Percentiles rank a stretch among this genome's conserved stretches.
phyloP scores from a whole-genome alignment of 2,113 vertebrate species.

The Caranx ignobilis region DNA sequence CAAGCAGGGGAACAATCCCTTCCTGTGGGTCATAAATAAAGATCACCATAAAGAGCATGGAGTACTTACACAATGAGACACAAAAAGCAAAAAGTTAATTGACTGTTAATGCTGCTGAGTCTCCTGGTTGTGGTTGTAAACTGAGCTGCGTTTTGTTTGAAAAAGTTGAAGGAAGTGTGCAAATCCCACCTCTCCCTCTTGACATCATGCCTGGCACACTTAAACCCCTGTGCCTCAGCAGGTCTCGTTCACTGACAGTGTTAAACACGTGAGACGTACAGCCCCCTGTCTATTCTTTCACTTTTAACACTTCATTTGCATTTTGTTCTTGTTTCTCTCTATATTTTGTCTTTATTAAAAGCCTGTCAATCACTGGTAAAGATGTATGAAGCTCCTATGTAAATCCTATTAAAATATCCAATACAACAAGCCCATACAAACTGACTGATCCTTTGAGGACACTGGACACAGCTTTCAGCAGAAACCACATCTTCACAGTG shows the following conservation, averaged over 20 bases:
- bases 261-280: not conserved
- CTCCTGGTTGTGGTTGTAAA: conserved; percentile 17
- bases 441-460: not conserved
- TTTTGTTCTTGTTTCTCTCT: not conserved
- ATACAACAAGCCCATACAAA: too few species aligned
- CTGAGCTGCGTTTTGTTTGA: not conserved
- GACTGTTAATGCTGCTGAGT: conserved; percentile 9
- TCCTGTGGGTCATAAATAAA: not conserved
- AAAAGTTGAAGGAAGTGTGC: conserved; percentile 20
- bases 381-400: not conserved
- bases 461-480: not conserved
- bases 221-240: not conserved
- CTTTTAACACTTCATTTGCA: not conserved
- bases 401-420: not conserved
- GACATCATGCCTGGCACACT: conserved; percentile 38
- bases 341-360: too few species aligned
- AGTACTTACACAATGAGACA: conserved; percentile 44
- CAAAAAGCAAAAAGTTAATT: not conserved
- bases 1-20: not conserved
- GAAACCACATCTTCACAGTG: not conserved
- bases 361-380: not conserved
- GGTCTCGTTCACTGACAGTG: not conserved
- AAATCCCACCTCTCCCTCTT: conserved; percentile 65
- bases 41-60: not conserved
- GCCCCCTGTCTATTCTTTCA: not conserved